Evolutionary conservation across 2,113 vertebrate species (phyloP), one percentile per base, ranked within the genome.

Genomic region (Mystacornis crossleyi): DNA sequence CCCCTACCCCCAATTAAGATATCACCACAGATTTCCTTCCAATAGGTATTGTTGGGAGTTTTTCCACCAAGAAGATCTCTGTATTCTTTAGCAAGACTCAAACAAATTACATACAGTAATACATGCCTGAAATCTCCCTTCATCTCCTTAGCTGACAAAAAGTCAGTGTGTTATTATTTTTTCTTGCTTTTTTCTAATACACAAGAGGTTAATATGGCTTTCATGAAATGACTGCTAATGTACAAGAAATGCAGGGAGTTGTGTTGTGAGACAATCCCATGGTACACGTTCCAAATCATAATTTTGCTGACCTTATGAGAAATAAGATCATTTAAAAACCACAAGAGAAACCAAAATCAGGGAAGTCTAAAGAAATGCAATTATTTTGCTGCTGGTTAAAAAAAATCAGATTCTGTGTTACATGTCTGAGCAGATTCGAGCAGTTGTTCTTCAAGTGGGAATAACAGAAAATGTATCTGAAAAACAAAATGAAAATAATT

Each of bases 251-350:
- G 8, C 51, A 58, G 70, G 71, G 55, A 58, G 51, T 2, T 60
- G 62, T 24, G 23, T 13, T 71, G 54, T 48, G 82, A 92, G 88
- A 91, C 42, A 92, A 94, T 84, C 60, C 84, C 86, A 81, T 6
- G 23, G 42, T 43, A 50, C 34, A 14, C 0, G 7, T 72, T 89
- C 53, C 79, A 91, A 87, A 92, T 64, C 60, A 42, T 31, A 60
- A 38, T 83, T 96, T 66, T 88, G 84, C 92, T 97, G 95, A 96
- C 73, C 34, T 86, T 73, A 47, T 87, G 89, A 96, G 95, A 96
- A 96, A 90, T 40, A 90, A 80, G 78, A 95, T 54, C 19, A 93
- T 82, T 82, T 84, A 64, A 93, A 94, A 80, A 90, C 89, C 87
- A 83, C 72, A 92, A 69, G 47, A 84, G 54, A 75, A 95, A 95